Percentiles rank a stretch among this genome's conserved stretches.
phyloP scores from a whole-genome alignment of 1,140 invertebrate species.

The Heliconius melpomene region DNA sequence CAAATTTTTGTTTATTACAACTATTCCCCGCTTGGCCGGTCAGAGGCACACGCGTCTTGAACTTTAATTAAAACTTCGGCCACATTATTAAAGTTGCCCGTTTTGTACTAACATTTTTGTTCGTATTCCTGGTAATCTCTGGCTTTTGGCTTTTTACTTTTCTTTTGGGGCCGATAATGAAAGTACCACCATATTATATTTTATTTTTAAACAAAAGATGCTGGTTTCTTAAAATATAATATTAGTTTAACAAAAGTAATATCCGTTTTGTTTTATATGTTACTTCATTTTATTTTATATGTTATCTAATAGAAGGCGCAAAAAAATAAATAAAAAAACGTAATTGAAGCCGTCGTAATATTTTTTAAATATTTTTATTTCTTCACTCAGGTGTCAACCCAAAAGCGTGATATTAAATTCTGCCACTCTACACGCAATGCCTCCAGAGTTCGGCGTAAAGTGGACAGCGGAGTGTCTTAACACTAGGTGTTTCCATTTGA shows the following conservation, averaged over 20 bases:
- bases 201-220: not conserved
- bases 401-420: too few relatives aligned
- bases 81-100: slow-evolving; percentile 14
- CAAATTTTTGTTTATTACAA: slow-evolving; percentile 15
- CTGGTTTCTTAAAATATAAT: not conserved
- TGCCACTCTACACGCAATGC: too few relatives aligned
- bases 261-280: not conserved
- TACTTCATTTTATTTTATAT: too few relatives aligned
- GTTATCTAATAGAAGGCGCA: too few relatives aligned
- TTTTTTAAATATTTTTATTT: too few relatives aligned
- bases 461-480: too few relatives aligned
- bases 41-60: slow-evolving; percentile 9
- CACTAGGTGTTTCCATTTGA: too few relatives aligned
- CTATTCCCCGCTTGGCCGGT: not conserved
- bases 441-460: too few relatives aligned
- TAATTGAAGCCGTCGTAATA: too few relatives aligned
- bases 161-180: not conserved
- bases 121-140: not conserved
- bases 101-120: slow-evolving; percentile 1
- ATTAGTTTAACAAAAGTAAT: not conserved
- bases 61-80: slow-evolving; percentile 18
- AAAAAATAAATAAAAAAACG: too few relatives aligned
- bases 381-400: too few relatives aligned
- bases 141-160: not conserved
- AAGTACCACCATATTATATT: not conserved